Evolutionary conservation across 2,888 invertebrate genomes (phyloP), one percentile per base, ranked within the genome.

Genomic region (Mechanitis messenoides): DNA sequence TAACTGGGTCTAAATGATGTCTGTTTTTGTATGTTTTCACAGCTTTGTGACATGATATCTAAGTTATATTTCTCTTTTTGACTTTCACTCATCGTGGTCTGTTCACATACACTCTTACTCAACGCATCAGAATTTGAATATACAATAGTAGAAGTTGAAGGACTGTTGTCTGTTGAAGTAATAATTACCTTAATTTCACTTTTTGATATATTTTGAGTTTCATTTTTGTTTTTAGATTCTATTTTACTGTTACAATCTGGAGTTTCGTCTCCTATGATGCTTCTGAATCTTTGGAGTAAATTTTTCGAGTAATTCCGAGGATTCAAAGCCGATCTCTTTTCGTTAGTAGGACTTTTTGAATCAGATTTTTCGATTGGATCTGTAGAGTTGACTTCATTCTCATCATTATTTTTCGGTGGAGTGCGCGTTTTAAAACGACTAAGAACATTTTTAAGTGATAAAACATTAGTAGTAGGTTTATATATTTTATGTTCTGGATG

Each of bases 401-500:
- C 85, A n/a, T 88, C 87, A 55, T 66, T 80, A 58, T 70, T 84
- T 75, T 86, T 87, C 46, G 80, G 88, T 0, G 84, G 84, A n/a
- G 81, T 83, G 33, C 78, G 83, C 61, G 78, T 83, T 72, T 89
- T 91, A 65, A 92, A 91, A 57, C 91, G 84, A 72, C 90, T 92
- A 5, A 92, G 77, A 42, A 92, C 89, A 71, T 92, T 92, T 74
- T 92, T 91, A 0, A 92, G 81, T 3, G 92, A 90, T 1, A 88
- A 71, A 68, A 90, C 82, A 65, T 88, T 92, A 56, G 91, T 89
- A 0, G 92, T 91, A 55, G 93, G 92, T 66, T 94, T 92, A 74
- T 95, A 95, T 71, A 95, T 95, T 82, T 94, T 95, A 78, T 95
- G 95, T 74, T 95, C 95, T 0, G 95, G 95, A 75, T 95, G 95